phyloP scores from a whole-genome alignment of 2,888 invertebrate genomes.

The Drosophila algonquin region DNA sequence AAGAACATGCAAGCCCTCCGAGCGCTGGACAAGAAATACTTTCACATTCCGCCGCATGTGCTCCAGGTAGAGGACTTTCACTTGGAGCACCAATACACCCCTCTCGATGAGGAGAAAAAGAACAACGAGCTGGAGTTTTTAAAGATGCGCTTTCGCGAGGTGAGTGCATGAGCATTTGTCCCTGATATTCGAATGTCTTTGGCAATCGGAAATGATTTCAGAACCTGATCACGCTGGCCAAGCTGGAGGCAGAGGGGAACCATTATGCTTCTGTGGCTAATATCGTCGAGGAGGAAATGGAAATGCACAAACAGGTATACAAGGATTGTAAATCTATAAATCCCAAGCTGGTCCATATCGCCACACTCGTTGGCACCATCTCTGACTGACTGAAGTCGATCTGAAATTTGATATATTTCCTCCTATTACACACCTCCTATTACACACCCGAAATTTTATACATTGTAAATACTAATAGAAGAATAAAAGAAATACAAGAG shows the following conservation, averaged over 20 bases:
- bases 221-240: slow-evolving; percentile 65
- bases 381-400: background rate
- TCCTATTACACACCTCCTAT: background rate
- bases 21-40: slow-evolving; percentile 67
- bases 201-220: slow-evolving; percentile 19
- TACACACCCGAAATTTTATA: background rate
- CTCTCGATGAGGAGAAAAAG: slow-evolving; percentile 63
- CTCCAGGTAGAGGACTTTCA: slow-evolving; percentile 71
- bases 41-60: slow-evolving; percentile 78
- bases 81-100: slow-evolving; percentile 60
- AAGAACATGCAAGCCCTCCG: slow-evolving; percentile 53
- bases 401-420: background rate
- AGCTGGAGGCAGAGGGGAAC: slow-evolving; percentile 53
- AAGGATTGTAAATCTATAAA: slow-evolving; percentile 37
- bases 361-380: slow-evolving; percentile 5
- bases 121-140: slow-evolving; percentile 55
- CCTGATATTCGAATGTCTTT: background rate
- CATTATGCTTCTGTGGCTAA: slow-evolving; percentile 47
- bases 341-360: slow-evolving; percentile 38
- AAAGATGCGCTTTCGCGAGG: slow-evolving; percentile 71
- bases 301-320: slow-evolving; percentile 47
- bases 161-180: slow-evolving; percentile 28
- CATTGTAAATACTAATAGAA: background rate
- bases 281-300: slow-evolving; percentile 41
- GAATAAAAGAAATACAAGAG: background rate